These are phyloP conservation scores for Aselliscus stoliczkanus DNA, from an alignment of 2,797 vertebrate species.

Conservation along the genomic window DNA sequence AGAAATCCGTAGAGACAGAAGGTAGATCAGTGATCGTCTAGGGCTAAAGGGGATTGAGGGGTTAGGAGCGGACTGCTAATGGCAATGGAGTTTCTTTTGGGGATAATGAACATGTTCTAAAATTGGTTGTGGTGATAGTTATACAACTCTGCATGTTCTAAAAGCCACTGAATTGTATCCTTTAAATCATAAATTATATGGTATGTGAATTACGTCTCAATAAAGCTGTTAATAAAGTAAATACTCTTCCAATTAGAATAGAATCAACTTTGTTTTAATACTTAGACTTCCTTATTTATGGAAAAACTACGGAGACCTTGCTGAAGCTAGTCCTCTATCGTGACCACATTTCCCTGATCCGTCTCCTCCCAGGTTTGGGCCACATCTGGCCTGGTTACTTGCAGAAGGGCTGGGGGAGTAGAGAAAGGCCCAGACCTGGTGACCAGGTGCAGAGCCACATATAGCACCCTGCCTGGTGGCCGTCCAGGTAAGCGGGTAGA, in stretches of 20 bases:
- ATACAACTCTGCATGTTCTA: neutral
- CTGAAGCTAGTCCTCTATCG: neutral
- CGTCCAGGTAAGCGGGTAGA: neutral
- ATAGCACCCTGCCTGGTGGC: neutral
- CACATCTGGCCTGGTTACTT: neutral
- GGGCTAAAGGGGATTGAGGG: neutral
- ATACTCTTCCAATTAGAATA: neutral
- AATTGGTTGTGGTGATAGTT: neutral
- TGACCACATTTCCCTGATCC: neutral
- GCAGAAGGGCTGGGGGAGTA: neutral
- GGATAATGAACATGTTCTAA: neutral
- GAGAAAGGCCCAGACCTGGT: neutral
- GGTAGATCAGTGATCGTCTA: neutral
- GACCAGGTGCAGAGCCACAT: neutral
- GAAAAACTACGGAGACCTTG: neutral
- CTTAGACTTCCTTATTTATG: neutral
- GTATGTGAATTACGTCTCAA: neutral
- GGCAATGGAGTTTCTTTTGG: neutral
- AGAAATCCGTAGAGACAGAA: neutral
- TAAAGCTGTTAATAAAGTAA: neutral
- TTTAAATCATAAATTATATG: neutral
- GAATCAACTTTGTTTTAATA: neutral
- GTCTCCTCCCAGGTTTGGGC: neutral
- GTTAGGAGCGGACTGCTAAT: neutral
- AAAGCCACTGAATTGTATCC: neutral